A percentile compares a stretch with the other conserved stretches of the same genome.
phyloP scores from a whole-genome alignment of 1,140 invertebrate genomes.

The Oppia nitens region DNA sequence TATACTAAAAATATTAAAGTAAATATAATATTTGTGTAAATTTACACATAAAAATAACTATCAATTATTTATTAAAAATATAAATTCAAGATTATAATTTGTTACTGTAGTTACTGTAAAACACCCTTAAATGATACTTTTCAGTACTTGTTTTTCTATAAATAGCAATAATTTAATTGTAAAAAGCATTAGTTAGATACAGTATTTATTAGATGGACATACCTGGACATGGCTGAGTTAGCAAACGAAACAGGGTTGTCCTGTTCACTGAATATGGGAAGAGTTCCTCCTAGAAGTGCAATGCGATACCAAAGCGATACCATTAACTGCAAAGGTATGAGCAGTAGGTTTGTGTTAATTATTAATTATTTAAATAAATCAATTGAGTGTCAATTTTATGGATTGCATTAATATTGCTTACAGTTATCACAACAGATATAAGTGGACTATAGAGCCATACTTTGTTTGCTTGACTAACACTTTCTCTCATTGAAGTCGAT shows the following conservation, averaged over 20 bases:
- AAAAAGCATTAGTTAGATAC: neutral
- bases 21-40: no score
- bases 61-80: no score
- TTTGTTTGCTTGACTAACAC: neutral
- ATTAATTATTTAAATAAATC: neutral
- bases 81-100: no score
- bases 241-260: conserved; percentile 73
- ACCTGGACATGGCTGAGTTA: conserved; percentile 19
- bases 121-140: no score
- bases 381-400: neutral
- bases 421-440: conserved; percentile 4
- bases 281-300: conserved; percentile 49
- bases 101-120: neutral
- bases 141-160: neutral
- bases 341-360: neutral
- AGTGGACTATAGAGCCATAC: conserved; percentile 1
- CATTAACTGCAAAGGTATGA: neutral
- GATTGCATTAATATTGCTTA: neutral
- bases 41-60: no score
- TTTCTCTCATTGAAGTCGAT: neutral
- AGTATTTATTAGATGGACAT: neutral
- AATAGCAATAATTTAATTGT: neutral
- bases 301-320: conserved; percentile 7
- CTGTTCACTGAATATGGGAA: conserved; percentile 64
- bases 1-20: no score